Percentiles rank a stretch among this genome's conserved stretches.
Evolutionary conservation across 2,113 vertebrate species (phyloP).

Genomic region (Bagarius yarrelli): DNA sequence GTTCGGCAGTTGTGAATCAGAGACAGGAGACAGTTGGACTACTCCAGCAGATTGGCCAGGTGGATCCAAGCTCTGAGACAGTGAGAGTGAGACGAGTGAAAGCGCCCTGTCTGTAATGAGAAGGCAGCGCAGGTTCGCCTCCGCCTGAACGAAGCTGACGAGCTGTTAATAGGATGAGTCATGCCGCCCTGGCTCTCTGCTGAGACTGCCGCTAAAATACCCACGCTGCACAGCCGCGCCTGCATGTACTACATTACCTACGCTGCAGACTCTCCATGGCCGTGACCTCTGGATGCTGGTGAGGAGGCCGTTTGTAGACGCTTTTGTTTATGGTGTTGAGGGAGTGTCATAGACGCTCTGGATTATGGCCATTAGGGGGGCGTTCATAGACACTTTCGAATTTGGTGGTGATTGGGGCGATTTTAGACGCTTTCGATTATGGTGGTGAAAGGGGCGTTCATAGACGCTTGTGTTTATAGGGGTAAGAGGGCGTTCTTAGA

Average conservation of each 20-base stretch:
- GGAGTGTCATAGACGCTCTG: too few relatives aligned
- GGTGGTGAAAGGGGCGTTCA: too few relatives aligned
- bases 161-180: slow-evolving; percentile 50
- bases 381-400: too few relatives aligned
- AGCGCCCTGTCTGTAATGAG: slow-evolving; percentile 12
- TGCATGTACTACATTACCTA: slow-evolving; percentile 40
- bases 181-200: slow-evolving; percentile 35
- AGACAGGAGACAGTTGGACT: background rate
- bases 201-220: slow-evolving; percentile 33
- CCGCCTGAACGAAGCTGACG: slow-evolving; percentile 38
- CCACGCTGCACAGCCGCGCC: slow-evolving; percentile 39
- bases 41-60: background rate
- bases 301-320: background rate
- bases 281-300: background rate
- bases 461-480: too few relatives aligned
- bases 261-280: slow-evolving; percentile 29
- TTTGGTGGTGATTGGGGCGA: too few relatives aligned
- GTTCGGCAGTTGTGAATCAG: background rate
- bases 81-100: slow-evolving; percentile 30
- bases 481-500: too few relatives aligned
- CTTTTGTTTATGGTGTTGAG: background rate
- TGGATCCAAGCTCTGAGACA: background rate
- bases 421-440: too few relatives aligned
- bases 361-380: too few relatives aligned
- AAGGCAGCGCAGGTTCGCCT: slow-evolving; percentile 28